Base-by-base conservation (phyloP, 30 jellyfish, hydroid and myxozoan species). In the Pseudorhiza aurosa region DNA sequence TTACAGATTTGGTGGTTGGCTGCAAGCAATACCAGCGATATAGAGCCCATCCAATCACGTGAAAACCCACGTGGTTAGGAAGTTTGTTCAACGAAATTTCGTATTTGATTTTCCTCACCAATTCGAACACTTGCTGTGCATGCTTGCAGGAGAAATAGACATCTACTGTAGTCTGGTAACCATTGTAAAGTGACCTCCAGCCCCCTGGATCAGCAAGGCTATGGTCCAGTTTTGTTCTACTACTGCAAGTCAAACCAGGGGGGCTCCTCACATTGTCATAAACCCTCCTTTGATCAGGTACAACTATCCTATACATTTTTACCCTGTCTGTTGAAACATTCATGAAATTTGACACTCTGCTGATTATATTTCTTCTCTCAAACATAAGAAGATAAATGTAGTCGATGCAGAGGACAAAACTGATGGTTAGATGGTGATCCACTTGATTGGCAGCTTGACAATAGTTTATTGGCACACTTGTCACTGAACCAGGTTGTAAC, bases 11-110 rank as follows among this genome's bases (percentile, higher is more conserved):
- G 14, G 72, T 58, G n/a, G 74, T 27, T 2, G 56, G 21, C 10
- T 58, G 33, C 27, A 56, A 30, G 39, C 89, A 77, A 28, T 46
- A 19, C 82, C 81, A 60, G 9, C 80, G 81, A 60, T 62, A 7
- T 40, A 77, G 50, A 2, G 63, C 89, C 89, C 89, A 77, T 1
- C 89, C 89, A 60, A 77, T 77, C 64, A 65, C 89, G 32, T 60
- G 82, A 19, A 36, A 29, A 15, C 89, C 89, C 19, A 77, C 75
- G 12, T 65, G 57, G 8, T 77, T 64, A 45, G 60, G 81, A 8
- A 77, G 73, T 62, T 19, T 77, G 35, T 63, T 63, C 15, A 77
- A 53, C 11, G 89, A 43, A 40, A 62, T 77, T 15, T 60, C 73
- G 17, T 77, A 47, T 50, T 62, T 60, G 45, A 77, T 77, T 27